Evolutionary conservation across 2,888 invertebrate genomes (phyloP).

Genomic region (Tachina grossa): DNA sequence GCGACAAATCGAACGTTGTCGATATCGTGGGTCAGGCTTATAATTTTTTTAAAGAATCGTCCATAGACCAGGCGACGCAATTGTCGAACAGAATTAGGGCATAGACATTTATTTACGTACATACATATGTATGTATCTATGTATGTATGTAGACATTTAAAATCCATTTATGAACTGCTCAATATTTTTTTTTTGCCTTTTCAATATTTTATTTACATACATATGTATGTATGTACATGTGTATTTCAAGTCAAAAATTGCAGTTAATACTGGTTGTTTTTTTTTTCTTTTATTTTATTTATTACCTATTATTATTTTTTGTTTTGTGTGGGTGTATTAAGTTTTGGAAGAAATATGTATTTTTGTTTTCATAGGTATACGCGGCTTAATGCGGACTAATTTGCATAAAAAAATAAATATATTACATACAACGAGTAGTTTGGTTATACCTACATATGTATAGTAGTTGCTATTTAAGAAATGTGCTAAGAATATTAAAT

Average conservation of each 20-base stretch:
- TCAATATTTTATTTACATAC: slow-evolving; percentile 22
- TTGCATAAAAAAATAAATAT: slow-evolving; percentile 52
- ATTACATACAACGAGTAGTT: slow-evolving; percentile 2
- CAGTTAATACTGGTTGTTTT: background rate
- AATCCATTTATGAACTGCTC: background rate
- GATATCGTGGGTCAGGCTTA: too few species aligned
- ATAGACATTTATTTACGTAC: background rate
- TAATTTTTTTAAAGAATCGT: too few species aligned
- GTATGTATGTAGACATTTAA: background rate
- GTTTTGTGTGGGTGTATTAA: slow-evolving; percentile 22
- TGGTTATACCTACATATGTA: background rate
- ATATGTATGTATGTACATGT: too few species aligned
- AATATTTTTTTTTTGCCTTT: background rate
- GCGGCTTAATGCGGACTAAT: slow-evolving; percentile 45
- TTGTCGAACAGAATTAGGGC: background rate
- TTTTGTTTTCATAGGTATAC: background rate
- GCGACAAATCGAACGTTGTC: too few species aligned
- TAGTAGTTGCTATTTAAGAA: slow-evolving; percentile 37
- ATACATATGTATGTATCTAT: too few species aligned
- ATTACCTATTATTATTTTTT: background rate
- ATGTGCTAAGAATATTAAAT: slow-evolving; percentile 59
- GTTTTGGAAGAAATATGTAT: slow-evolving; percentile 25
- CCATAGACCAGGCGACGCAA: too few species aligned
- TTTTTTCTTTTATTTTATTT: slow-evolving; percentile 1
- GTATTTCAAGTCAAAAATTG: slow-evolving; percentile 41